Base-by-base conservation (phyloP, 2,888 invertebrate genomes). In the Anoplius nigerrimus region DNA sequence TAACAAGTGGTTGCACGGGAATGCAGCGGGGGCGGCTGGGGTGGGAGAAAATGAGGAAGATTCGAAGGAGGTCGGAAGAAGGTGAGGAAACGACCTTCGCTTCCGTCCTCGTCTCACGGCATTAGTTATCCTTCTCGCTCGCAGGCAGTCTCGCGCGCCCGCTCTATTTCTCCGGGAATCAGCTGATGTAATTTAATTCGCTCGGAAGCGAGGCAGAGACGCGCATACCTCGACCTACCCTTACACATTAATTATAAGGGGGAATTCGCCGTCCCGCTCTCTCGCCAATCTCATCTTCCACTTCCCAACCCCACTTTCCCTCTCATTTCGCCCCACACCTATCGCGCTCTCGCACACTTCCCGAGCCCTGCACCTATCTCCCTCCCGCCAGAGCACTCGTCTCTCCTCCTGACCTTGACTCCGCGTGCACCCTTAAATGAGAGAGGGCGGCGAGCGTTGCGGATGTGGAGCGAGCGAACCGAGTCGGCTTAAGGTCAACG, bases 241-340 rank as follows among this genome's bases (percentile, higher is more conserved):
- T 85, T 84, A 85, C 86, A 86, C 87, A 87, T 88, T 88, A 88
- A 88, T 88, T 88, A 88, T 87, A 88, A 87, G 85, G 86, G 78
- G 84, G 86, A 82, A 83, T 75, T 67, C 60, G 69, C 60, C 74
- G 62, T 71, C 71, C 61, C 65, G 66, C 15, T 72, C 48, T 60
- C 59, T 58, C n/a, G n/a, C 62, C 57, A 24, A 42, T 58, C 71
- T 69, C 75, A 68, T 76, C 74, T 77, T 77, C 74, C n/a, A n/a
- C 75, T 78, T 72, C 78, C 61, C 70, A 58, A 61, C 67, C 75
- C 73, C 73, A 72, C 71, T 79, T 79, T 76, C 80, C 81, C 74
- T 72, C 81, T 78, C 81, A 72, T 76, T 76, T 74, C 72, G 66
- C 66, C 74, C 74, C 74, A 78, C 76, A 72, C 76, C 74, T 72